A percentile compares a stretch with the other conserved stretches of the same genome.
These are phyloP conservation scores for Microplitis mediator DNA, from an alignment of 1,140 invertebrate species.

Conservation along the genomic window DNA sequence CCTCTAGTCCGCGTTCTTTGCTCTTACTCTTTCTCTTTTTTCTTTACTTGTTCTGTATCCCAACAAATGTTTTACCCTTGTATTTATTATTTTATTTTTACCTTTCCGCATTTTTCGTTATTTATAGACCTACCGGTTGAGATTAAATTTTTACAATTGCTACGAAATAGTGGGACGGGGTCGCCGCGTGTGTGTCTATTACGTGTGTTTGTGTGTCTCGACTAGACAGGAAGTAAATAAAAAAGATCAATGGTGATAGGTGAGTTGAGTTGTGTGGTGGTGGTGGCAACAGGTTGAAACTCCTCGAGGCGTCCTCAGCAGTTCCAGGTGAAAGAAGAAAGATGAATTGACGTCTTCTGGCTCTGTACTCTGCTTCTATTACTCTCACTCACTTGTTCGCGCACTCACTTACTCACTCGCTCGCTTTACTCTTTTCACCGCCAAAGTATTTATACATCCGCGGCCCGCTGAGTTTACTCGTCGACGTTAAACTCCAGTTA, in stretches of 20 bases:
- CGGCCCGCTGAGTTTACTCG: slow-evolving; percentile 16
- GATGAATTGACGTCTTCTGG: slow-evolving; percentile 14
- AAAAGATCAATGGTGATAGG: background rate
- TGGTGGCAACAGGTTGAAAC: slow-evolving; percentile 19
- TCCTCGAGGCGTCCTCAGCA: slow-evolving; percentile 1
- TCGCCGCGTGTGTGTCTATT: background rate
- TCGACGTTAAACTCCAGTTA: slow-evolving; percentile 21
- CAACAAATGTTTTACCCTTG: background rate
- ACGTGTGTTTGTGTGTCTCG: background rate
- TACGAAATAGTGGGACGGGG: too few species aligned
- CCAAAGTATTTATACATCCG: slow-evolving; percentile 18
- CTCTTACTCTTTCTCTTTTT: background rate
- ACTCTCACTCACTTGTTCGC: too few species aligned
- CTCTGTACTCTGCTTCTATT: too few species aligned
- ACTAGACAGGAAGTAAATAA: background rate
- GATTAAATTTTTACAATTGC: too few species aligned
- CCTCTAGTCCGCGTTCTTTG: background rate
- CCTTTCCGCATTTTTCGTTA: background rate
- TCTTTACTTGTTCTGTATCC: background rate
- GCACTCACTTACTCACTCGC: background rate
- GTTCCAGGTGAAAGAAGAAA: slow-evolving; percentile 10
- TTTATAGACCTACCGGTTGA: too few species aligned
- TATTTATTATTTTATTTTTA: background rate
- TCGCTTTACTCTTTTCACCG: background rate
- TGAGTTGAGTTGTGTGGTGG: background rate